Conservation (phyloP, 2,888 invertebrate species). For the Dione juno region DNA sequence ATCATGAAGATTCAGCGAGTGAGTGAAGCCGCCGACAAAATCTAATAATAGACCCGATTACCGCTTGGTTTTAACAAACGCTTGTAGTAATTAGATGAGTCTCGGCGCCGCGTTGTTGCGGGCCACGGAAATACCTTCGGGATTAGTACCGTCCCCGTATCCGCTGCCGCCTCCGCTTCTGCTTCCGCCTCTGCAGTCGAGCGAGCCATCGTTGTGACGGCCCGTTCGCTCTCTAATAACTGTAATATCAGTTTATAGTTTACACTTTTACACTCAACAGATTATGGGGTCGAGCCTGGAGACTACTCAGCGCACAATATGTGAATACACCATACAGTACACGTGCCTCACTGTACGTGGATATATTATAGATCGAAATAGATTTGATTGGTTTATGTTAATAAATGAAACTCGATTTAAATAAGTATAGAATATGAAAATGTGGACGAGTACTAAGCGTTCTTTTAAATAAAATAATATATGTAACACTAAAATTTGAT, state of each 20-base stretch:
- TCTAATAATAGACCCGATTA: constrained; percentile 44
- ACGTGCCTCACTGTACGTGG: neutral
- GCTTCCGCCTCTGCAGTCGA: constrained; percentile 15
- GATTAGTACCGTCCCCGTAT: constrained; percentile 36
- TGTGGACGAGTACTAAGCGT: too few relatives aligned
- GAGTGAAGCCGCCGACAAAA: constrained; percentile 24
- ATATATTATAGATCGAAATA: neutral
- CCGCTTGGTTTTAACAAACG: constrained; percentile 36
- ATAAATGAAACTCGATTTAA: too few relatives aligned
- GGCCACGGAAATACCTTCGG: constrained; percentile 40
- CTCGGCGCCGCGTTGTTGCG: constrained; percentile 37
- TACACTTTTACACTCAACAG: neutral
- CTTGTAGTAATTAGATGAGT: constrained; percentile 43
- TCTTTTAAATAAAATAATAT: too few relatives aligned
- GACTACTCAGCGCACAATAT: neutral
- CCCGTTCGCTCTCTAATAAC: constrained; percentile 17
- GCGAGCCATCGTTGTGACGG: constrained; percentile 15
- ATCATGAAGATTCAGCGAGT: constrained; percentile 18
- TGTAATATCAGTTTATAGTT: constrained; percentile 21
- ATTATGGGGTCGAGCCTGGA: neutral
- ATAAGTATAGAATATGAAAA: too few relatives aligned
- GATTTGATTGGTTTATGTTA: neutral
- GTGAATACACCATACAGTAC: neutral
- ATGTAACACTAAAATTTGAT: too few relatives aligned
- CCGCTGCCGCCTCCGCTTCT: neutral